Evolutionary conservation across 2,888 invertebrate genomes (phyloP).

Genomic region (Lochmaea capreae): DNA sequence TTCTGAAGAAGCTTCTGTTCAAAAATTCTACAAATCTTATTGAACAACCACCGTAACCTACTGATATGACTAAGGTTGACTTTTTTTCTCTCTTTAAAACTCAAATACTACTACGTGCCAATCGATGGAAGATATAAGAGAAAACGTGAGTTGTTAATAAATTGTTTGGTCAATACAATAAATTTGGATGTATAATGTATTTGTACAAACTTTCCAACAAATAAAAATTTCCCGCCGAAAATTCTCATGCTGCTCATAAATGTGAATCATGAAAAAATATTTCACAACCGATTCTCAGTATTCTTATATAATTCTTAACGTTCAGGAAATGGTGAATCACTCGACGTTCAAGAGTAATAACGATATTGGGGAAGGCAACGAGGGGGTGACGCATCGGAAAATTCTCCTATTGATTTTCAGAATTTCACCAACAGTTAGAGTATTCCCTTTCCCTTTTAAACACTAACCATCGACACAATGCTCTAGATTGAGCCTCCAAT

Average conservation of each 20-base stretch:
- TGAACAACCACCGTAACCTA: no score
- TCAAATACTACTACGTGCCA: no score
- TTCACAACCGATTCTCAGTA: neutral
- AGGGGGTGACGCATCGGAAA: slow-evolving; percentile 58
- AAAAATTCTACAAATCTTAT: no score
- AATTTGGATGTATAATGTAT: no score
- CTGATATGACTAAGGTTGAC: no score
- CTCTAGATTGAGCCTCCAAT: slow-evolving; percentile 56
- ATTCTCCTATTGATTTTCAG: slow-evolving; percentile 57
- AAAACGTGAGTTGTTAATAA: no score
- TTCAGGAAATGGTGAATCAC: slow-evolving; percentile 23
- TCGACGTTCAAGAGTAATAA: slow-evolving; percentile 1
- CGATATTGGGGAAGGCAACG: slow-evolving; percentile 23
- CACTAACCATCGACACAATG: slow-evolving; percentile 64
- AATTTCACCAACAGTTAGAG: slow-evolving; percentile 50
- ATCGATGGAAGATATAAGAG: no score
- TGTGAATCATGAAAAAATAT: neutral
- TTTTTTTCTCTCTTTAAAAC: no score
- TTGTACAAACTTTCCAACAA: neutral
- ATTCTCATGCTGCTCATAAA: neutral
- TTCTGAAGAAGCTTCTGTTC: no score
- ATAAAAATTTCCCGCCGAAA: neutral
- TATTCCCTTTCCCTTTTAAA: slow-evolving; percentile 37
- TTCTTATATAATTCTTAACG: neutral
- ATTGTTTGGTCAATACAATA: no score